Evolutionary conservation across 2,888 invertebrate genomes (phyloP).

Genomic region (Calliopum simillimum): DNA sequence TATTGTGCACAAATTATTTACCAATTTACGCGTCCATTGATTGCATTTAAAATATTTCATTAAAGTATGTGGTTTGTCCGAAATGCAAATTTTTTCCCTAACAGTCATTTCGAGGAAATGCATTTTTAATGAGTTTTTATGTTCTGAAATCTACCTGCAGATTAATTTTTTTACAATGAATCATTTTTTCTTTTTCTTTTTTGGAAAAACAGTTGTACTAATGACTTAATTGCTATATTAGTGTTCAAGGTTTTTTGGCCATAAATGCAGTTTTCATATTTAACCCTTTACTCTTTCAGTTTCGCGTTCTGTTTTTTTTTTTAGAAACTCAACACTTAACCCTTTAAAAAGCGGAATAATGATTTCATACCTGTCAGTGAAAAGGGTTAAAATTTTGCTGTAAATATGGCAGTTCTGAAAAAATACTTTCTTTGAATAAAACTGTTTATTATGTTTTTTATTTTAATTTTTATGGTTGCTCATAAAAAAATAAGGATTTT

Average conservation of each 20-base stretch:
- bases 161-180: too few relatives aligned
- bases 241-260: background rate
- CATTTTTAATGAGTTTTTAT: too few relatives aligned
- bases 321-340: background rate
- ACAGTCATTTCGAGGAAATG: background rate
- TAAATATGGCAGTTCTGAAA: too few relatives aligned
- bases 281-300: background rate
- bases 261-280: background rate
- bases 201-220: too few relatives aligned
- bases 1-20: background rate
- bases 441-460: too few relatives aligned
- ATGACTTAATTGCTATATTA: slow-evolving; percentile 3
- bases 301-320: background rate
- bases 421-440: too few relatives aligned
- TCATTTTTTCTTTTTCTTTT: too few relatives aligned
- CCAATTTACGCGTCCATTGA: background rate
- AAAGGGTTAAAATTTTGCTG: background rate
- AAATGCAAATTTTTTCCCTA: background rate
- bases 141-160: too few relatives aligned
- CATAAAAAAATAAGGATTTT: too few relatives aligned
- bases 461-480: too few relatives aligned
- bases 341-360: slow-evolving; percentile 5
- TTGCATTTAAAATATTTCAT: too few relatives aligned
- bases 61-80: background rate
- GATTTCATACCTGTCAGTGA: background rate